A percentile compares a stretch with the other conserved stretches of the same genome.
phyloP scores from a whole-genome alignment of 35 echinoderm and acorn worm genomes.

The Strongylocentrotus purpuratus region DNA sequence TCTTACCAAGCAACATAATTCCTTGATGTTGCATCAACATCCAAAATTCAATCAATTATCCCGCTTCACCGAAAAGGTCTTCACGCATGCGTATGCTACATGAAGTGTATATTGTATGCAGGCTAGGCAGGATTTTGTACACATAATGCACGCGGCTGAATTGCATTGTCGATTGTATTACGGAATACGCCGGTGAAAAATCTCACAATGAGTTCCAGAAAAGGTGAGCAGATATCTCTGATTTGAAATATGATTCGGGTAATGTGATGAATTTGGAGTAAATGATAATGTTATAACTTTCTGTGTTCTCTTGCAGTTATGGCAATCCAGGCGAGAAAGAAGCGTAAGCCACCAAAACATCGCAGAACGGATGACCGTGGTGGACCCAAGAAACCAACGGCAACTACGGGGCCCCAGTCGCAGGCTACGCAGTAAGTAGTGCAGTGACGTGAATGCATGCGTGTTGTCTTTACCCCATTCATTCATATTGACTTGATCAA shows the following conservation, averaged over 20 bases:
- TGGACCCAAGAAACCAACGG: conserved; percentile 41
- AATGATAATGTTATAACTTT: background rate
- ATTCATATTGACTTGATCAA: too few species aligned
- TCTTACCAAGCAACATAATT: too few species aligned
- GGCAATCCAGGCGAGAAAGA: conserved; percentile 61
- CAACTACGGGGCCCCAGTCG: conserved; percentile 19
- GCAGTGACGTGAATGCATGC: too few species aligned
- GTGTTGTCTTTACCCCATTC: too few species aligned
- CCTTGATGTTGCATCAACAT: background rate
- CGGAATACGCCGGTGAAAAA: background rate
- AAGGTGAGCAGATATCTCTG: conserved; percentile 24
- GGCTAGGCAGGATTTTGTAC: too few species aligned
- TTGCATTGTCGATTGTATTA: background rate
- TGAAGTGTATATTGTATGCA: too few species aligned
- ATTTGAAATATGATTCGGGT: background rate
- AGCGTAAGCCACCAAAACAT: conserved; percentile 59
- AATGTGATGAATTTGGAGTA: background rate
- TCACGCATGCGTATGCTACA: background rate
- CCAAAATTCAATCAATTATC: background rate
- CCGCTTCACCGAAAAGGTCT: background rate
- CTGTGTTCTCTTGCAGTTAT: conserved; percentile 30
- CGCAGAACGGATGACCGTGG: conserved; percentile 43
- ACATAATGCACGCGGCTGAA: background rate
- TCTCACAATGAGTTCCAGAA: conserved; percentile 53
- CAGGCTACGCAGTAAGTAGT: conserved; percentile 25